Base-by-base conservation (phyloP, 2,888 invertebrate species). In the Crioceris asparagi region DNA sequence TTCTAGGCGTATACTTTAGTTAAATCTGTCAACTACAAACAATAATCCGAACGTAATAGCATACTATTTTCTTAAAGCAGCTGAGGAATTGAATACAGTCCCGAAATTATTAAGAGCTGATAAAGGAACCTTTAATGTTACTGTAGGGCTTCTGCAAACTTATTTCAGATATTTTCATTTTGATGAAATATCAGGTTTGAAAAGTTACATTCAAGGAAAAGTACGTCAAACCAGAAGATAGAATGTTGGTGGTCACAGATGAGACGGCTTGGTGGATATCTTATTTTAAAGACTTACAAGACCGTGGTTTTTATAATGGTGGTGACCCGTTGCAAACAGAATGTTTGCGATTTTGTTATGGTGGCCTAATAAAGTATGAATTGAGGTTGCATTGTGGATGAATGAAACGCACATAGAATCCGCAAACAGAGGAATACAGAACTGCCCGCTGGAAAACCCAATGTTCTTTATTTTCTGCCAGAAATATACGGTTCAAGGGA, bases 91-190 rank as follows among this genome's bases (percentile, higher is more conserved):
- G 14, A 17, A 35, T 27, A 38, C 36, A 15, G 36, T 36, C 33
- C 45, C 47, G 17, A 29, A 16, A 26, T 41, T 39, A 14, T 16
- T 46, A 12, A 38, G 46, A 12, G 15, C 32, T 18, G 43, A 48
- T 31, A 40, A 45, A 41, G 46, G 48, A 25, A 48, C 46, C 7
- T 46, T 46, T 38, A 48, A 47, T 25, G 35, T 30, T 14, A 21
- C 12, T 27, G 33, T 41, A 11, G 39, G 39, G 36, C 27, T 36
- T 29, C 35, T 46, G 2, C 46, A 46, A 38, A 42, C 17, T 16
- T 30, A 27, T 15, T 6, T 40, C 18, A 27, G 29, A 11, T 3
- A 36, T 23, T 21, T 3, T n/a, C 29, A 37, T 34, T 25, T 29
- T 12, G 17, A 21, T 12, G 8, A 19, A 5, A 36, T 4, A 11